Evolutionary conservation across 2,888 invertebrate species (phyloP), one percentile per base, ranked within the genome.

Genomic region (Harpalus rufipes): DNA sequence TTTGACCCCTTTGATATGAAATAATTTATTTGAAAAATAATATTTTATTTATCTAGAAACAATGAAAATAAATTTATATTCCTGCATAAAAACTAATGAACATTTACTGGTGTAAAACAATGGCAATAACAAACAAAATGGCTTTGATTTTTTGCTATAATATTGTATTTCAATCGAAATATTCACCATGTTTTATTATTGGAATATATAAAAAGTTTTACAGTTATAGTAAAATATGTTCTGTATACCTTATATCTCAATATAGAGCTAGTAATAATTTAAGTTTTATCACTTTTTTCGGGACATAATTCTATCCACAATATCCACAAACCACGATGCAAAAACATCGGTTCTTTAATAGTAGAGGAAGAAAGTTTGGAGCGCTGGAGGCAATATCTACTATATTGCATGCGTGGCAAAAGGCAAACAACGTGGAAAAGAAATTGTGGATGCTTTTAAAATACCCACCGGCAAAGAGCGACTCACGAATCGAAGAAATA

Each of bases 401-500:
- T 58, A 51, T 78, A 51, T 58, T 78, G 56, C 78, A 58, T 56
- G 25, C 58, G 58, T 56, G 25, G 32, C 14, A 44, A 78, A 78
- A 78, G 78, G 25, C 78, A 58, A 78, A 25, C 18, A 78, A 32
- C 56, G n/a, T 7, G 78, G 18, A 76, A 58, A 78, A 78, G 78
- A 78, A 78, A 78, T 25, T 78, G 56, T 58, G 56, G 56, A 44
- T 32, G 72, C 72, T 72, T 72, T 72, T 74, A 56, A 18, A 74
- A 74, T 74, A 74, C 10, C 74, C 56, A 74, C 7, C 32, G 56
- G 78, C 14, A 21, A 58, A 25, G 63, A 63, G 16, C 59, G 4
- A n/a, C 21, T 39, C 44, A 58, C 78, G 18, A 78, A 78, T 78
- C 78, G 78, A 78, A 78, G 58, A 78, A 74, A 56, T 51, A 78